Percentiles rank a stretch among this genome's conserved stretches.
These are phyloP conservation scores for Lydus trimaculatus DNA, from an alignment of 2,888 invertebrate genomes.

Conservation along the genomic window DNA sequence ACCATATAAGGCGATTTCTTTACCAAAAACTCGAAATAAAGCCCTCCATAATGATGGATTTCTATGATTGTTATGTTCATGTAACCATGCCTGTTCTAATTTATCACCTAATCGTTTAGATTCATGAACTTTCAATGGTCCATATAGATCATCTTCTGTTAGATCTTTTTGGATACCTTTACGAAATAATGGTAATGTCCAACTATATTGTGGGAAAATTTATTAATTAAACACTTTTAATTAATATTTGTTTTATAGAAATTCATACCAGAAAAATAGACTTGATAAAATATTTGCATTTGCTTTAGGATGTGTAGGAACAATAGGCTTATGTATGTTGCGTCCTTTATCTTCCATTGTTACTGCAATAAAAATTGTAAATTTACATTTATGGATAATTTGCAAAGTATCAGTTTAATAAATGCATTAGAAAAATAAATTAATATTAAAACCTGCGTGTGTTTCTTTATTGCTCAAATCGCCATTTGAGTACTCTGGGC, in stretches of 20 bases:
- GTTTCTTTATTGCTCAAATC: no score
- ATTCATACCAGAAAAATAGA: conserved; percentile 42
- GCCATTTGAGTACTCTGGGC: no score
- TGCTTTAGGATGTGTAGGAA: conserved; percentile 34
- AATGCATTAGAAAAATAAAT: no score
- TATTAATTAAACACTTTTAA: no score
- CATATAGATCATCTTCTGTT: conserved; percentile 61
- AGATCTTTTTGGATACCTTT: conserved; percentile 61
- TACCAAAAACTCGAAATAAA: conserved; percentile 34
- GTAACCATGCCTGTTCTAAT: conserved; percentile 54
- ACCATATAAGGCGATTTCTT: conserved; percentile 28
- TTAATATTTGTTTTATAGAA: background rate
- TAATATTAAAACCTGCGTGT: no score
- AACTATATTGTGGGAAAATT: conserved; percentile 53
- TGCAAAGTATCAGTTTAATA: no score
- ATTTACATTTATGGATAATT: no score
- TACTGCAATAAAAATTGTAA: background rate
- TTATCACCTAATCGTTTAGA: conserved; percentile 58
- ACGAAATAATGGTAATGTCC: conserved; percentile 61
- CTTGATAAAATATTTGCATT: conserved; percentile 39
- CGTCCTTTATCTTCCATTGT: background rate
- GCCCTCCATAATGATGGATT: conserved; percentile 47
- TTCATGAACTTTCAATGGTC: conserved; percentile 58
- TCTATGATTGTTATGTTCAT: conserved; percentile 36
- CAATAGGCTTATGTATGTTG: no score